These are phyloP conservation scores for Istiophorus platypterus DNA, from an alignment of 2,113 vertebrate species.

Conservation along the genomic window DNA sequence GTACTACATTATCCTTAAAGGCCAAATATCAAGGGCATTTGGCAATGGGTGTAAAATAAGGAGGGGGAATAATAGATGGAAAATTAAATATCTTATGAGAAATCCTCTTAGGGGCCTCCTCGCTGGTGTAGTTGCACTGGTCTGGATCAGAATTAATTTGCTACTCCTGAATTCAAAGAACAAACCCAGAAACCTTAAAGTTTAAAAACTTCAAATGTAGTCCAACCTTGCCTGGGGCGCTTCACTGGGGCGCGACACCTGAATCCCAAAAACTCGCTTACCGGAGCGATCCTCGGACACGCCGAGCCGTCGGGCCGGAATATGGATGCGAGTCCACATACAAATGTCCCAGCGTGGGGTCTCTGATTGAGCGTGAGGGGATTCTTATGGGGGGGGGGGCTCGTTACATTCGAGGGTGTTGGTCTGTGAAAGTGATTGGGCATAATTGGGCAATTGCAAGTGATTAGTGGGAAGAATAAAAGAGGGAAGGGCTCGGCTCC, in stretches of 20 bases:
- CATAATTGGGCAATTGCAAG: slow-evolving; percentile 64
- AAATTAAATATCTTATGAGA: no score
- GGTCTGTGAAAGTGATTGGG: slow-evolving; percentile 65
- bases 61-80: no score
- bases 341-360: slow-evolving; percentile 26
- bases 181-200: not conserved
- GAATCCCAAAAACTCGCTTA: not conserved
- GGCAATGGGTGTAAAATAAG: no score
- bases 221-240: slow-evolving; percentile 33
- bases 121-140: no score
- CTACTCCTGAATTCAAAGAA: not conserved
- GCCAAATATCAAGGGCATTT: no score
- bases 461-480: slow-evolving; percentile 62
- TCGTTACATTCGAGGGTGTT: slow-evolving; percentile 48
- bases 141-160: not conserved
- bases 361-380: slow-evolving; percentile 35
- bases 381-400: slow-evolving; percentile 38
- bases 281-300: not conserved
- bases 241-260: not conserved
- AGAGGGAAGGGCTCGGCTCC: slow-evolving; percentile 23
- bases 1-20: no score
- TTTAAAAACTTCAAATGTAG: slow-evolving; percentile 9
- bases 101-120: no score
- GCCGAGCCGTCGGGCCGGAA: not conserved
- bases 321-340: slow-evolving; percentile 41